A percentile compares a stretch with the other conserved stretches of the same genome.
Evolutionary conservation across 37 sponge, comb jelly and placozoan species (phyloP).

Genomic region (Cliona cf. orientalis): DNA sequence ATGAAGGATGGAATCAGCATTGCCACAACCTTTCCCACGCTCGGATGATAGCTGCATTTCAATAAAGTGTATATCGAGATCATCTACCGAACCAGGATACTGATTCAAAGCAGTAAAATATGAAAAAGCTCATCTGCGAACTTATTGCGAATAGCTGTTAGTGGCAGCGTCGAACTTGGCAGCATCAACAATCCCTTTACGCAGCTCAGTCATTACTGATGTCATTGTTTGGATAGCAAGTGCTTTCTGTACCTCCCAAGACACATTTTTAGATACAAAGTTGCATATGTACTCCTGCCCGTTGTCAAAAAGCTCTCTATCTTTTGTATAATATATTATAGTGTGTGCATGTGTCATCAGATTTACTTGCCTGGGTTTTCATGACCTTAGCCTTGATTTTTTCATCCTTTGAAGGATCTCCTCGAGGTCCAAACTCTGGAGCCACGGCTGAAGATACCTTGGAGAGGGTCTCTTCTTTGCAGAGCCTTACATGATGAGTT

Average conservation of each 20-base stretch:
- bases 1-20: neutral
- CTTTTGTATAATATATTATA: neutral
- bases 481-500: too few relatives aligned
- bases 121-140: neutral
- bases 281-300: neutral
- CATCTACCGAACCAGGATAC: neutral
- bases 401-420: neutral
- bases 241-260: constrained; percentile 12
- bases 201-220: neutral
- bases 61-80: neutral
- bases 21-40: neutral
- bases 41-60: constrained; percentile 17
- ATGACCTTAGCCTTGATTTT: too few relatives aligned
- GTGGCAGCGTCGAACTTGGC: neutral
- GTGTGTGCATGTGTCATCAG: neutral
- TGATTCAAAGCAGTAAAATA: neutral
- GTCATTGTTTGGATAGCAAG: neutral
- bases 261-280: neutral
- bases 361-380: neutral
- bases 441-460: too few relatives aligned
- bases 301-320: neutral
- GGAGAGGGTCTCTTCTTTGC: too few relatives aligned
- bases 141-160: neutral
- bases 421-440: neutral
- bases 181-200: neutral